Percentiles rank a stretch among this genome's conserved stretches.
These are phyloP conservation scores for Caerostris extrusa DNA, from an alignment of 1,140 invertebrate species.

Conservation along the genomic window DNA sequence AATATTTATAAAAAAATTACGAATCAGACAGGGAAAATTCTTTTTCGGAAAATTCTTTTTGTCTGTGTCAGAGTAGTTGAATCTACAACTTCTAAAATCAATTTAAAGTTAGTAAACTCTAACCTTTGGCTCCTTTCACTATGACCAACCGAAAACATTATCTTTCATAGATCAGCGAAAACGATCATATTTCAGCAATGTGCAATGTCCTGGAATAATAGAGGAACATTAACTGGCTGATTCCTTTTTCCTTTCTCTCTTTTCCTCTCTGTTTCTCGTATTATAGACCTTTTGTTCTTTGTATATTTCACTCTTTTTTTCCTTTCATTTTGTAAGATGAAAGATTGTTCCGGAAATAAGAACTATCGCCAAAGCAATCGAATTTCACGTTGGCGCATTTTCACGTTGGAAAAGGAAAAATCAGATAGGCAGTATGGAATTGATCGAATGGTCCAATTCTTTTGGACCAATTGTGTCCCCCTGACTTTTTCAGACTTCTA, in stretches of 20 bases:
- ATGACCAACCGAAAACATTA: neutral
- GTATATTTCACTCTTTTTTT: slow-evolving; percentile 44
- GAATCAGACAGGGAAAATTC: too few species aligned
- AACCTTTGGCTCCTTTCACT: neutral
- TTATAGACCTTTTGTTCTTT: slow-evolving; percentile 52
- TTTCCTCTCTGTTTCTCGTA: slow-evolving; percentile 37
- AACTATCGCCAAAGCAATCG: slow-evolving; percentile 71
- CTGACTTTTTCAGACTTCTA: slow-evolving; percentile 3
- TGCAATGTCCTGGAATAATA: slow-evolving; percentile 73
- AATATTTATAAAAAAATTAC: too few species aligned
- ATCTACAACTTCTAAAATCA: neutral
- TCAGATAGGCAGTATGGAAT: slow-evolving; percentile 55
- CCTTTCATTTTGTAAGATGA: slow-evolving; percentile 52
- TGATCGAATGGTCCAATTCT: slow-evolving; percentile 54
- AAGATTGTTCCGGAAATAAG: slow-evolving; percentile 54
- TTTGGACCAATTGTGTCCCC: neutral
- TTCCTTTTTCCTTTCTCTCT: neutral
- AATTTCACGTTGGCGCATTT: slow-evolving; percentile 51
- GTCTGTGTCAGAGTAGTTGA: neutral
- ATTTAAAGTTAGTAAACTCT: neutral
- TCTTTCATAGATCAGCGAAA: slow-evolving; percentile 43
- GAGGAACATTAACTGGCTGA: slow-evolving; percentile 59
- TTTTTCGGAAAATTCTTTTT: too few species aligned
- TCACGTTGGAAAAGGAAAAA: slow-evolving; percentile 16
- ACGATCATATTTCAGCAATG: slow-evolving; percentile 67